Percentiles rank a stretch among this genome's conserved stretches.
Conservation (phyloP, 92 coral and sea anemone genomes). For the Parazoanthus darwini region DNA sequence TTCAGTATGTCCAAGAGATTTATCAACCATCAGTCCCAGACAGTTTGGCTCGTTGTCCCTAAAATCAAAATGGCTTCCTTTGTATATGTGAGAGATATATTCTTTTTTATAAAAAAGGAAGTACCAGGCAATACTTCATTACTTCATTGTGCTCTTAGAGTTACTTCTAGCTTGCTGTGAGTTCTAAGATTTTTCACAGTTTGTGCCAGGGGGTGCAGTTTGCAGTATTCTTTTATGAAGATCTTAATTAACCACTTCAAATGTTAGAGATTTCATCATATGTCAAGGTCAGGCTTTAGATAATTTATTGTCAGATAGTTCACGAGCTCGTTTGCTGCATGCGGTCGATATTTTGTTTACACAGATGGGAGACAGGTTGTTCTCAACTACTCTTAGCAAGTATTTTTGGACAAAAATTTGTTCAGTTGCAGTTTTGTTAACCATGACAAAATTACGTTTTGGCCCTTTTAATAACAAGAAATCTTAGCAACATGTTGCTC, state of each 20-base stretch:
- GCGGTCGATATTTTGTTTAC: slow-evolving; percentile 1
- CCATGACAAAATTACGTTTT: neutral
- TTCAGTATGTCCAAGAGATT: neutral
- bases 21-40: too few relatives aligned
- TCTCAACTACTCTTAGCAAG: neutral
- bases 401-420: neutral
- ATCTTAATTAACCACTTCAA: neutral
- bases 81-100: neutral
- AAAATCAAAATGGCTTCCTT: neutral
- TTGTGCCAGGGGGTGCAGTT: neutral
- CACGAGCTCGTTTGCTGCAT: slow-evolving; percentile 5
- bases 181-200: neutral
- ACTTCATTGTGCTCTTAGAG: neutral
- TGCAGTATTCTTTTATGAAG: neutral
- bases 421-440: neutral
- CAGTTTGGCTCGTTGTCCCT: neutral
- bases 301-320: neutral
- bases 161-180: too few relatives aligned
- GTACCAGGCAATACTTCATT: neutral
- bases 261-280: neutral
- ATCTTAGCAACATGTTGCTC: too few relatives aligned
- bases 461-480: neutral
- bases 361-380: neutral
- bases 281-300: too few relatives aligned
- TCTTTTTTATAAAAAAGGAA: neutral